phyloP scores from a whole-genome alignment of 2,797 vertebrate species.

The Sebastes baramenuke region DNA sequence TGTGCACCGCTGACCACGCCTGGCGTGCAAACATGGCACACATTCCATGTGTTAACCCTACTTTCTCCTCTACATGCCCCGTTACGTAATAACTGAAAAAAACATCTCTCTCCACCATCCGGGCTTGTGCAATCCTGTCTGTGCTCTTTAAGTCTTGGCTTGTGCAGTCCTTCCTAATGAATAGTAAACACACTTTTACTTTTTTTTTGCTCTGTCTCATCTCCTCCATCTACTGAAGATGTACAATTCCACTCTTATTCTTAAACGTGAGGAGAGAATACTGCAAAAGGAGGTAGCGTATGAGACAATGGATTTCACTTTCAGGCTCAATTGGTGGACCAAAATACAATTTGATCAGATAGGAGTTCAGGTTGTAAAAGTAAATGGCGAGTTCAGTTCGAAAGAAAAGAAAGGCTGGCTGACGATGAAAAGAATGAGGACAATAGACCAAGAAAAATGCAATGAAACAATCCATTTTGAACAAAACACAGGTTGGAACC shows the following conservation, averaged over 20 bases:
- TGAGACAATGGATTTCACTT: neutral
- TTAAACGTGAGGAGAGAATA: neutral
- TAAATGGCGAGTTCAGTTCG: neutral
- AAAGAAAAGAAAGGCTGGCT: neutral
- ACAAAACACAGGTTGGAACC: neutral
- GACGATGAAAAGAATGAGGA: neutral
- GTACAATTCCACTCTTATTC: neutral
- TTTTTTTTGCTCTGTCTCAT: neutral
- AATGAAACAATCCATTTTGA: neutral
- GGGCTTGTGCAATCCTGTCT: conserved; percentile 21
- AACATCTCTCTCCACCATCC: neutral
- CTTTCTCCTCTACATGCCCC: neutral
- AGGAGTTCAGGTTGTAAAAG: neutral
- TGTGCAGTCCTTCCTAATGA: conserved; percentile 15
- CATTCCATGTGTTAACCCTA: conserved; percentile 49
- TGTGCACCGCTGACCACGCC: conserved; percentile 54
- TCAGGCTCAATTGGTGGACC: neutral
- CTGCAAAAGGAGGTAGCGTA: neutral
- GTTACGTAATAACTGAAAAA: neutral
- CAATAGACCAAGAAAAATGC: neutral
- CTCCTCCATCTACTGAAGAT: neutral
- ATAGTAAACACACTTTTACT: neutral
- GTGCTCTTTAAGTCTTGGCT: neutral
- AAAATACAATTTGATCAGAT: neutral
- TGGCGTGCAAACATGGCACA: conserved; percentile 48